phyloP scores from a whole-genome alignment of 1,140 invertebrate genomes.

The Cryptotermes secundus region DNA sequence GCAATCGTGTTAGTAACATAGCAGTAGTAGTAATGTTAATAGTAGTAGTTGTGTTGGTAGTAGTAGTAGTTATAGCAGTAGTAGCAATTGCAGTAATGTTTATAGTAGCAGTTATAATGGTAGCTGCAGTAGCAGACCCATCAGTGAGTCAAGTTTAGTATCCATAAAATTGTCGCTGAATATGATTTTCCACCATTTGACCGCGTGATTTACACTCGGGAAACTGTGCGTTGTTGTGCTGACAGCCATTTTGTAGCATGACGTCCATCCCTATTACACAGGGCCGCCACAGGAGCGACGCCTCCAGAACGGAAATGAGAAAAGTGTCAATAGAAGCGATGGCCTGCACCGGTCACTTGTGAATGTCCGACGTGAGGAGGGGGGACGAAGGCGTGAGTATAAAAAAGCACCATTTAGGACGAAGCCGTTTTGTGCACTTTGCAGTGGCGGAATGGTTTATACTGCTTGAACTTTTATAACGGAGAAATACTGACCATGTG shows the following conservation, averaged over 20 bases:
- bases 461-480: no score
- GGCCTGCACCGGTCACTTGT: not conserved
- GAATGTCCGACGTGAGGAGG: not conserved
- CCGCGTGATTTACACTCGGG: not conserved
- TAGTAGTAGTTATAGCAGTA: no score
- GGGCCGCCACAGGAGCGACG: not conserved
- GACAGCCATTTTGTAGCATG: not conserved
- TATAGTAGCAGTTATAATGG: no score
- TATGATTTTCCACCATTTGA: not conserved
- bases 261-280: not conserved
- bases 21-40: no score
- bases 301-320: not conserved
- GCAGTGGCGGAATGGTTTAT: not conserved
- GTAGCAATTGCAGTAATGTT: no score
- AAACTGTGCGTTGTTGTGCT: not conserved
- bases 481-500: no score
- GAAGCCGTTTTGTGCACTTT: not conserved
- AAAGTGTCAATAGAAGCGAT: constrained; percentile 13
- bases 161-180: not conserved
- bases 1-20: no score
- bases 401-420: not conserved
- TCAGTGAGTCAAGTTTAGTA: no score
- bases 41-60: no score
- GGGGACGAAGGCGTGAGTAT: not conserved
- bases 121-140: no score